phyloP scores from a whole-genome alignment of 2,113 vertebrate species.

The Cyprinus carpio region DNA sequence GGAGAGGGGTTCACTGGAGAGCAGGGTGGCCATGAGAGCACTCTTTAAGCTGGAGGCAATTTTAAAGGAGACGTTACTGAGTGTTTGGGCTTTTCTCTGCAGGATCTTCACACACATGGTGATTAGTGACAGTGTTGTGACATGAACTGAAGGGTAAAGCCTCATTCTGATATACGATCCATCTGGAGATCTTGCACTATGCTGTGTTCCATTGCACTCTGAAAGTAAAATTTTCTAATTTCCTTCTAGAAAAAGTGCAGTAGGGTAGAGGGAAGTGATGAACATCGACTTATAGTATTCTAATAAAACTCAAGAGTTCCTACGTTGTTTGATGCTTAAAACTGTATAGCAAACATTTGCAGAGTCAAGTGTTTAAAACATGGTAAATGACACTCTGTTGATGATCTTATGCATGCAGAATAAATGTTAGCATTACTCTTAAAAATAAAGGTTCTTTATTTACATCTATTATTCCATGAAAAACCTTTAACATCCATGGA shows the following conservation, averaged over 20 bases:
- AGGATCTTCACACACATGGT: constrained; percentile 20
- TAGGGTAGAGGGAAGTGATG: not conserved
- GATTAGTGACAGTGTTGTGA: constrained; percentile 21
- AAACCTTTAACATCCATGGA: too few species aligned
- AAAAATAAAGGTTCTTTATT: too few species aligned
- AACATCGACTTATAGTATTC: not conserved
- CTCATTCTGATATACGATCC: constrained; percentile 15
- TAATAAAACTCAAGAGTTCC: not conserved
- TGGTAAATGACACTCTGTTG: not conserved
- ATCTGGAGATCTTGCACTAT: not conserved
- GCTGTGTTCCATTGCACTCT: not conserved
- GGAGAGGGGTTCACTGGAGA: not conserved
- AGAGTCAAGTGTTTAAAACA: not conserved
- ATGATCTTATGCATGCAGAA: not conserved
- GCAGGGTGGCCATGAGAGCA: not conserved
- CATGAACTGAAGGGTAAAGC: constrained; percentile 48
- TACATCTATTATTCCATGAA: not conserved
- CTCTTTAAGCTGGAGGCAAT: constrained; percentile 21
- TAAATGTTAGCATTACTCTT: not conserved
- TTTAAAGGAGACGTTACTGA: not conserved
- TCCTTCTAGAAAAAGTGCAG: not conserved
- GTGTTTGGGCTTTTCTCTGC: constrained; percentile 19
- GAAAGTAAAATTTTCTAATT: not conserved
- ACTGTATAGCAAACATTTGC: not conserved
- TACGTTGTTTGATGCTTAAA: not conserved